Conservation (phyloP, 2,113 vertebrate genomes). For the Eublepharis macularius region DNA sequence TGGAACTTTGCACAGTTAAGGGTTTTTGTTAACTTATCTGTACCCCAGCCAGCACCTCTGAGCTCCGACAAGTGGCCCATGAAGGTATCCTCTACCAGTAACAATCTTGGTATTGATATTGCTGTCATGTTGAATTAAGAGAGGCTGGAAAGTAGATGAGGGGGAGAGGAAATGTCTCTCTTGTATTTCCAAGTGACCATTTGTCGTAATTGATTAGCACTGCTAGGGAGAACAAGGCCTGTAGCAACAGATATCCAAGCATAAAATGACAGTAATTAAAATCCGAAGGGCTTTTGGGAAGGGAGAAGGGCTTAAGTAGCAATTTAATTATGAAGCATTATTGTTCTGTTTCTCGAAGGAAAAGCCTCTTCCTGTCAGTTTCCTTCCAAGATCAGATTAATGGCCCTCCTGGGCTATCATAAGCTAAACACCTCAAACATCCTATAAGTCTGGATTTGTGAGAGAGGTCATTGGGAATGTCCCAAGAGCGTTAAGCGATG, state of each 20-base stretch:
- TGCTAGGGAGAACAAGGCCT: neutral
- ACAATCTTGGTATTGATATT: neutral
- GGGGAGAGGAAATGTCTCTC: neutral
- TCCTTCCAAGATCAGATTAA: conserved; percentile 11
- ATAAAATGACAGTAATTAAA: conserved; percentile 21
- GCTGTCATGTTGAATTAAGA: neutral
- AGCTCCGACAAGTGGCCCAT: neutral
- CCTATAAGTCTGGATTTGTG: neutral
- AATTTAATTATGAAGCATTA: conserved; percentile 5
- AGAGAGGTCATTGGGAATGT: conserved; percentile 6
- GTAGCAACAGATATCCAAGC: conserved; percentile 5
- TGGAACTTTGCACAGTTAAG: neutral
- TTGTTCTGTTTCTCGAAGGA: conserved; percentile 1
- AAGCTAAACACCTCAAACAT: conserved; percentile 6
- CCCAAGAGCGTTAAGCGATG: conserved; percentile 10
- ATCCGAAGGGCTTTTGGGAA: neutral
- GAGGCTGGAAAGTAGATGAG: neutral
- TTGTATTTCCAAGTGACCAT: neutral
- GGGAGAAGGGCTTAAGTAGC: conserved; percentile 18
- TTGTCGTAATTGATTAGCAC: neutral
- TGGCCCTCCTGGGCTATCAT: neutral
- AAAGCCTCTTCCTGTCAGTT: neutral
- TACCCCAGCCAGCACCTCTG: neutral
- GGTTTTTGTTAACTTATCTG: neutral
- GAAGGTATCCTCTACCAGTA: neutral